A percentile compares a stretch with the other conserved stretches of the same genome.
Evolutionary conservation across 2,113 vertebrate genomes (phyloP).

Genomic region (Chamaea fasciata): DNA sequence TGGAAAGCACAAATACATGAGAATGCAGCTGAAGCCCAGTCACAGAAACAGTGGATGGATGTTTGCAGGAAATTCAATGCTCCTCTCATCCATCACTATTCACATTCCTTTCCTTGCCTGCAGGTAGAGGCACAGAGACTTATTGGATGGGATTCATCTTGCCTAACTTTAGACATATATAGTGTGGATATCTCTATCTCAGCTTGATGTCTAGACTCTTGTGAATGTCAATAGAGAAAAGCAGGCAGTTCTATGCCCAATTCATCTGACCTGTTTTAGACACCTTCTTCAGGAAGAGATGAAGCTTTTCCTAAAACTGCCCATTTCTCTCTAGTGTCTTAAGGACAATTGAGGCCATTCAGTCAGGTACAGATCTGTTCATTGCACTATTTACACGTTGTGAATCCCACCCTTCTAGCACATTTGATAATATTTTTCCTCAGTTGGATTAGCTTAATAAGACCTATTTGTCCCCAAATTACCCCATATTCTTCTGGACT

Average conservation of each 20-base stretch:
- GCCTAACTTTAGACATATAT: slow-evolving; percentile 51
- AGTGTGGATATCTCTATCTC: slow-evolving; percentile 35
- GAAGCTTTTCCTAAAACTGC: slow-evolving; percentile 24
- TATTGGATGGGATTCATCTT: slow-evolving; percentile 58
- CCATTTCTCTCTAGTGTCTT: slow-evolving; percentile 15
- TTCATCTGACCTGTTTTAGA: slow-evolving; percentile 34
- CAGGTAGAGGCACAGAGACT: slow-evolving; percentile 40
- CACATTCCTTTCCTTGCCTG: slow-evolving; percentile 47
- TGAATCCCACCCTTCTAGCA: neutral
- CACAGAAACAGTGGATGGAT: slow-evolving; percentile 2
- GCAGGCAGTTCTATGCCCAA: slow-evolving; percentile 3
- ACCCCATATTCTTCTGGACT: neutral
- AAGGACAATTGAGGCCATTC: neutral
- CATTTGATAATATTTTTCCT: neutral
- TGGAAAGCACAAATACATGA: neutral
- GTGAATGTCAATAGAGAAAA: slow-evolving; percentile 41
- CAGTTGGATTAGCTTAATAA: neutral
- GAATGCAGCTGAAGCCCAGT: neutral
- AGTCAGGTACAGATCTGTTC: neutral
- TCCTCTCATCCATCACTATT: slow-evolving; percentile 57
- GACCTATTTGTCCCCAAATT: neutral
- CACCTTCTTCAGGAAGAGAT: slow-evolving; percentile 32
- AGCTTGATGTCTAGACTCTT: slow-evolving; percentile 33
- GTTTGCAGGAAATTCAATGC: slow-evolving; percentile 47
- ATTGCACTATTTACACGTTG: neutral